Evolutionary conservation across 2,888 invertebrate species (phyloP), one percentile per base, ranked within the genome.

Genomic region (Brenthis hecate): DNA sequence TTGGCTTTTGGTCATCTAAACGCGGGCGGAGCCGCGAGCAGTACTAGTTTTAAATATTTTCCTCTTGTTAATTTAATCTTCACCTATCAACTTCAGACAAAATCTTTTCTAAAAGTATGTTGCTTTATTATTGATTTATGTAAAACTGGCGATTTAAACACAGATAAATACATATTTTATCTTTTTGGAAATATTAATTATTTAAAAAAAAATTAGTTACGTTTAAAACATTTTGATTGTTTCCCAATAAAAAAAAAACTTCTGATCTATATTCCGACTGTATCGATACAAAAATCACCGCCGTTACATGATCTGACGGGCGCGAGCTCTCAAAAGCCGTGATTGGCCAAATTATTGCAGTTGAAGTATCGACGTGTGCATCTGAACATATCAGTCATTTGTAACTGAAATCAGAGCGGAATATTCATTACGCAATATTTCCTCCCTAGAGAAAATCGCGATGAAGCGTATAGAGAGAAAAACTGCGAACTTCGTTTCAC

Each of bases 401-500:
- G 48, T 57, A 73, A 73, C 68, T 78, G 76, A 81, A 83, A 85
- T 85, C 84, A 78, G 81, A 81, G 76, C 80, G 74, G 78, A 79
- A 79, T 87, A 86, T 86, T 90, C 87, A 89, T 88, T 87, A 87
- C 86, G 85, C 82, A 80, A 83, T 86, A 88, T 86, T 86, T 80
- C 75, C 79, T 81, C 80, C 81, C 79, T 73, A 84, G 85, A 84
- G 82, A 81, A 84, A 82, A 84, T 87, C 80, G 85, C 83, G 81
- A 88, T 88, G 88, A 85, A 88, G 84, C 88, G 85, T 85, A 84
- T 85, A 85, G 85, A 83, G 84, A 78, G 82, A 81, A 87, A 87
- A 89, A 85, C 83, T 80, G 86, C 79, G 87, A 91, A 91, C 87
- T 91, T 91, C 89, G 88, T 91, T 92, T 86, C 84, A 90, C 88